Evolutionary conservation across 2,888 invertebrate genomes (phyloP).

Genomic region (Pristionchus arcanus): DNA sequence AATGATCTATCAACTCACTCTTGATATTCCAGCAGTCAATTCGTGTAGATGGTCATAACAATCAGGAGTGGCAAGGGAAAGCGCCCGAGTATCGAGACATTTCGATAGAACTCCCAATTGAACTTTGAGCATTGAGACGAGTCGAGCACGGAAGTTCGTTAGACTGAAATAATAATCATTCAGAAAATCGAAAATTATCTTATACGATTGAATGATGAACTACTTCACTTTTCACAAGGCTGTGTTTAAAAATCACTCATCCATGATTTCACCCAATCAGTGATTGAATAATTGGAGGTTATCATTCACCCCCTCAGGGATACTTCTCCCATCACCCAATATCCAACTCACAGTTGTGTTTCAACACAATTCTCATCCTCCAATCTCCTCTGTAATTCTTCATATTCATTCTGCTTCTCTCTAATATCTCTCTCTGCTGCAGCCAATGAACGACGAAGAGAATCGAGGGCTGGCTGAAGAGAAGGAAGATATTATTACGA

Average conservation of each 20-base stretch:
- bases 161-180: conserved; percentile 57
- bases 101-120: conserved; percentile 62
- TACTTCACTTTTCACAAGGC: background rate
- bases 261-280: background rate
- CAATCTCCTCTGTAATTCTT: conserved; percentile 65
- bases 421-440: conserved; percentile 74
- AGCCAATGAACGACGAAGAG: conserved; percentile 69
- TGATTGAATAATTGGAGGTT: background rate
- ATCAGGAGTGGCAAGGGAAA: conserved; percentile 61
- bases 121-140: conserved; percentile 70
- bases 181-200: background rate
- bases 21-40: conserved; percentile 36
- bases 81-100: conserved; percentile 57
- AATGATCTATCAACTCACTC: background rate
- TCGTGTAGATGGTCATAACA: conserved; percentile 43
- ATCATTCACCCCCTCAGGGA: background rate
- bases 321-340: background rate
- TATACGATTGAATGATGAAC: too few species aligned
- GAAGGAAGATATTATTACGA: background rate
- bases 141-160: conserved; percentile 63
- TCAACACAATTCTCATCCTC: conserved; percentile 49
- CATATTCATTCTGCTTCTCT: conserved; percentile 72
- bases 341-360: conserved; percentile 1
- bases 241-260: background rate
- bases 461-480: conserved; percentile 63